Conservation (phyloP, 1,140 invertebrate species). For the Leptopilina clavipes region DNA sequence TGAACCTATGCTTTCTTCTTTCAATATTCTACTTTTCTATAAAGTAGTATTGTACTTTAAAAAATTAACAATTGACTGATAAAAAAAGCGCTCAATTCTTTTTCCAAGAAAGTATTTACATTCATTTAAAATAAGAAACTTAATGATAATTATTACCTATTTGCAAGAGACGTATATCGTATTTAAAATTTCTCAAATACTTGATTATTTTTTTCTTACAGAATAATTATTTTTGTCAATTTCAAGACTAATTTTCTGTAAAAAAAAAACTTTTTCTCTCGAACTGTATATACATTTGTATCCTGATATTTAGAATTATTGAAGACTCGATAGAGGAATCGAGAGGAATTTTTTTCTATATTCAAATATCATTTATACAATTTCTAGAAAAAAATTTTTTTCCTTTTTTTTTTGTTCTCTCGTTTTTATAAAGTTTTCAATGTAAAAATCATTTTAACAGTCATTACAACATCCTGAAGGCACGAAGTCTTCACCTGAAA, state of each 20-base stretch:
- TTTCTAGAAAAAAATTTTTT: background rate
- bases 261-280: background rate
- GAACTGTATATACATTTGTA: slow-evolving; percentile 10
- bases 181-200: background rate
- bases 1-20: background rate
- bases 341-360: background rate
- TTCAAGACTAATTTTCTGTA: background rate
- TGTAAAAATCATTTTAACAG: slow-evolving; percentile 21
- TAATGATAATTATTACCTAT: no score
- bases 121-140: no score
- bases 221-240: no score
- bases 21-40: no score
- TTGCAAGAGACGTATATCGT: no score
- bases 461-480: slow-evolving; percentile 40
- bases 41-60: no score
- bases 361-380: background rate
- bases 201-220: slow-evolving; percentile 13
- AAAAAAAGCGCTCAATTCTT: no score
- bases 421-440: background rate
- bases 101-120: no score
- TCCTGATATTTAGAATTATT: slow-evolving; percentile 1
- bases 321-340: background rate
- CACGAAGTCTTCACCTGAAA: slow-evolving; percentile 26
- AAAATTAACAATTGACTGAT: no score
- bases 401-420: background rate